Evolutionary conservation across 2,797 vertebrate genomes (phyloP), one percentile per base, ranked within the genome.

Genomic region (Notoglanidium macrostoma): DNA sequence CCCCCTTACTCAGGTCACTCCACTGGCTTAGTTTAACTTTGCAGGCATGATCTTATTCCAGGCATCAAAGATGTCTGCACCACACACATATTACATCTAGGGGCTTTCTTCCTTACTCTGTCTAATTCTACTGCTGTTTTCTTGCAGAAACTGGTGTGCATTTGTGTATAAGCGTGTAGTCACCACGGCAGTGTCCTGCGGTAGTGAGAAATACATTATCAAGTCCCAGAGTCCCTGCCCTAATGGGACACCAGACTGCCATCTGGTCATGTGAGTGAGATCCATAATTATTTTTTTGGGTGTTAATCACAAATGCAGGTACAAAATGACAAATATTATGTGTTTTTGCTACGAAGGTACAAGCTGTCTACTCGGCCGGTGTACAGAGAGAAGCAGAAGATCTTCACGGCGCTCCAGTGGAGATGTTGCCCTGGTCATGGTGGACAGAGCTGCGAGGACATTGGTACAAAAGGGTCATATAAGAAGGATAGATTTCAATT

Each of bases 111-210:
- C 19, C n/a, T 54, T 83, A 68, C 23, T 54, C 1, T 1, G 15
- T 11, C 8, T 14, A 35, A 87, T 40, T 70, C n/a, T 35, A 63
- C 40, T 85, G n/a, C 55, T 55, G n/a, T 61, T 76, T 40, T 88
- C 17, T 35, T 85, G 74, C 88, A 98, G 98, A 88, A 97, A 98
- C 91, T 97, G 96, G 97, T 99, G 98, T 57, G 91, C 96, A 0
- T 97, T 96, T 51, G 93, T 88, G 12, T 95, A 94, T 14, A 92
- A 92, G n/a, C 95, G 87, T 3, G 80, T 94, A 79, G 93, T 96
- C 12, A 96, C 95, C 0, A 89, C 80, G 19, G 68, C 93, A 8
- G 95, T 96, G 54, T 86, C 86, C 55, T 97, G 96, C 90, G 97
- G 95, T 84, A 97, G 93, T 0, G 97, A 98, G 92, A 95, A 94